These are phyloP conservation scores for Acronicta aceris DNA, from an alignment of 2,888 invertebrate species.

Conservation along the genomic window DNA sequence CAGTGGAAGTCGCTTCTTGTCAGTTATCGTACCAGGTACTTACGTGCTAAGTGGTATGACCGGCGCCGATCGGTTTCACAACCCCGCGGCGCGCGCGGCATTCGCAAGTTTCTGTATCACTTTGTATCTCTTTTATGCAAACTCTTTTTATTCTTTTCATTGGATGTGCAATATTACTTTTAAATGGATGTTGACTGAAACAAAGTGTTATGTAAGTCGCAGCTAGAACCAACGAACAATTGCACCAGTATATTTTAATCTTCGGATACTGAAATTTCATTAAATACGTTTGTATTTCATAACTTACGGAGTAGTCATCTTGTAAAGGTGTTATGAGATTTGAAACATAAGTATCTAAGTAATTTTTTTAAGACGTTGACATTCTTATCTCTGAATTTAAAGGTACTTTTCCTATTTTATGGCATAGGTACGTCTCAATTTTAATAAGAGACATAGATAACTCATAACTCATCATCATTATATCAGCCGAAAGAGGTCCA, in stretches of 20 bases:
- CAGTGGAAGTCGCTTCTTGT: conserved; percentile 18
- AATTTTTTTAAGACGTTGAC: no score
- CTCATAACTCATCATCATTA: no score
- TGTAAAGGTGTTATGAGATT: no score
- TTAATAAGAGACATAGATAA: no score
- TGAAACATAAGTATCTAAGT: no score
- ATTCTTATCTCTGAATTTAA: no score
- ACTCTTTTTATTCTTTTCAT: conserved; percentile 24
- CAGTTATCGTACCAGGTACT: conserved; percentile 8
- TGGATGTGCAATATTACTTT: conserved; percentile 4
- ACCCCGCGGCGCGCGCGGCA: conserved; percentile 19
- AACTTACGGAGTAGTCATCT: no score
- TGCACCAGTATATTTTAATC: background rate
- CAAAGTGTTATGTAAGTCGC: background rate
- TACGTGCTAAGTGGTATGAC: background rate
- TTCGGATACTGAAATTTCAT: background rate
- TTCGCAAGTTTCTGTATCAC: conserved; percentile 21
- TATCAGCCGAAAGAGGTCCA: no score
- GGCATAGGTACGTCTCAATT: no score
- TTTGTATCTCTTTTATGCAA: conserved; percentile 33
- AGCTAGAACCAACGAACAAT: background rate
- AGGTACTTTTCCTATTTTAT: no score
- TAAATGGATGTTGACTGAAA: conserved; percentile 2
- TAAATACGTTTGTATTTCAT: background rate
- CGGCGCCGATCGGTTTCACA: conserved; percentile 24